Evolutionary conservation across 2,113 vertebrate genomes (phyloP), one percentile per base, ranked within the genome.

Genomic region (Glaucidium brasilianum): DNA sequence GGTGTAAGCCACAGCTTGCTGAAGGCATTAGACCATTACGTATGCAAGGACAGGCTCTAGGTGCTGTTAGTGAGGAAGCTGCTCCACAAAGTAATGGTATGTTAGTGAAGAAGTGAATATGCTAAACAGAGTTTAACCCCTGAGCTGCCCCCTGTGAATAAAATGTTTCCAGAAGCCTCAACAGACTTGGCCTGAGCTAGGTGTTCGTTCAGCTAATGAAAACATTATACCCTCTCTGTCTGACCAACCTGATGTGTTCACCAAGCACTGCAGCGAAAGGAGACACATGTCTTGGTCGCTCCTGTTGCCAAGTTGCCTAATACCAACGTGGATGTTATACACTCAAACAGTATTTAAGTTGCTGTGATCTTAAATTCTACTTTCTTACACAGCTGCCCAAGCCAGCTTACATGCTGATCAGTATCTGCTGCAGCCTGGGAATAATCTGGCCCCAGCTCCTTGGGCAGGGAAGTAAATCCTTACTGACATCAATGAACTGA

Each of bases 401-500:
- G 62, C 23, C 81, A 82, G 53, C 8, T 94, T 85, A 96, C 92
- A 85, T n/a, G 59, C 77, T 94, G 84, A 95, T 96, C 29, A 6
- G 91, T 92, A 90, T 95, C 94, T 90, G 71, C 84, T 89, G 77
- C 87, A 97, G 69, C 81, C 71, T 94, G 86, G 94, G 91, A 97
- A 94, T 96, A 96, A 95, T 55, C 92, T 94, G 92, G 86, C 92
- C 82, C 35, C 41, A 60, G 88, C 69, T 95, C 78, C 80, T 76
- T 85, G 77, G 71, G 89, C 86, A 96, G 55, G 81, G 67, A 94
- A 90, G 92, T 97, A 97, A 97, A 97, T 97, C 77, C 92, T 95
- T 92, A 45, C 81, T 91, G 97, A 96, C 94, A 97, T 83, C 89
- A 97, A 90, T 91, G 86, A 96, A 95, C 96, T 85, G 62, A 94